Evolutionary conservation across 2,888 invertebrate genomes (phyloP), one percentile per base, ranked within the genome.

Genomic region (Rotaria macrura): DNA sequence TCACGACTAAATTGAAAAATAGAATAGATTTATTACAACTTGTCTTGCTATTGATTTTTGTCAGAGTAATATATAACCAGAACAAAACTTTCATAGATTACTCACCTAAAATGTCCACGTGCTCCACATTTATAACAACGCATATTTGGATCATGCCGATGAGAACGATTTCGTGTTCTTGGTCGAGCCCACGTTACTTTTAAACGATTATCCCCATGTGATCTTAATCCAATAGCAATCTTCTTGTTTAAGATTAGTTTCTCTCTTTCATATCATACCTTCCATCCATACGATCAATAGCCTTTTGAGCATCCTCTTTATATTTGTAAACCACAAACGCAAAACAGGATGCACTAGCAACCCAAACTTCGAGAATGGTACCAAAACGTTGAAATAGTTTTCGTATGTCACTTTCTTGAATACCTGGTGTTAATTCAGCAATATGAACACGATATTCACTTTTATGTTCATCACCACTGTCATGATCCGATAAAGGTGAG

Each of bases 131-230:
- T 55, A 57, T 86, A 86, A 49, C 86, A 86, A 17, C 85, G 55
- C 86, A 86, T 86, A 54, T 65, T 85, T 47, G 86, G 86, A 86
- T 86, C 86, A 72, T 83, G 85, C n/a, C 74, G 85, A 12, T 83
- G 34, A 25, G 84, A 34, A 83, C 52, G 84, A 29, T 84, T 72
- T 86, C 74, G 79, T n/a, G 85, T 65, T 34, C 86, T 29, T 23
- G 86, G 86, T 34, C 65, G 55, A 25, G 86, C 86, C 34, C 72
- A 49, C 23, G 86, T 86, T 23, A 86, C 86, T 43, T 83, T 40
- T 34, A 86, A 57, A 47, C 86, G 54, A 49, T 57, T 83, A 9
- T 55, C 38, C 1, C 85, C 85, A 38, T 65, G 43, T 65, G 72
- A 55, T 17, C 85, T 40, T 38, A 79, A 79, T 79, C 40, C 79